These are phyloP conservation scores for Heliothis peltigera DNA, from an alignment of 2,888 invertebrate genomes.

Conservation along the genomic window DNA sequence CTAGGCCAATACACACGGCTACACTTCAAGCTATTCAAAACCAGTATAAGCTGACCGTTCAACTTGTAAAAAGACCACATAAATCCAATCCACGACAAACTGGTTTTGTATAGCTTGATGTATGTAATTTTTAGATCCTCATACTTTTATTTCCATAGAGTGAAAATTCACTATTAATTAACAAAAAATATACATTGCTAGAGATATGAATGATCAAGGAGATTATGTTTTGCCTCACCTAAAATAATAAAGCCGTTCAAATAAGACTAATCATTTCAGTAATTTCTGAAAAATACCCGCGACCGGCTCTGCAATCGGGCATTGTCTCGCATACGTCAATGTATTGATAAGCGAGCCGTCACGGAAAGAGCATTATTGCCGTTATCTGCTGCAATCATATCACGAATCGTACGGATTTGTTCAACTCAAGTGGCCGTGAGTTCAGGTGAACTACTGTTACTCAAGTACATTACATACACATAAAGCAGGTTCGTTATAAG, in stretches of 20 bases:
- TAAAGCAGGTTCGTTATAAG: neutral
- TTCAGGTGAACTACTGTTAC: conserved; percentile 14
- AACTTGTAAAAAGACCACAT: no score
- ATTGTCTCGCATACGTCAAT: conserved; percentile 49
- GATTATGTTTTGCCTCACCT: no score
- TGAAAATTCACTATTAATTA: no score
- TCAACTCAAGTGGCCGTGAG: conserved; percentile 35
- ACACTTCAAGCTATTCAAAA: no score
- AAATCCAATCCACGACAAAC: no score
- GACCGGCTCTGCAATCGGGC: conserved; percentile 29
- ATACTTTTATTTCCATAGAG: no score
- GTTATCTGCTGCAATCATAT: conserved; percentile 54
- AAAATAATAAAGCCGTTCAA: neutral
- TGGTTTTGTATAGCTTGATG: no score
- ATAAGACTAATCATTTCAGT: neutral
- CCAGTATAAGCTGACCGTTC: no score
- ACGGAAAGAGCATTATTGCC: conserved; percentile 58
- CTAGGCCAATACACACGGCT: no score
- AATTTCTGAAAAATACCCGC: conserved; percentile 1
- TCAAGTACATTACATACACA: conserved; percentile 19
- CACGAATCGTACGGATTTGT: conserved; percentile 56
- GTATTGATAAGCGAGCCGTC: conserved; percentile 62
- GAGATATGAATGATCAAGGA: no score
- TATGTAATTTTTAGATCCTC: no score
- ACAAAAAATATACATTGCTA: no score